Evolutionary conservation across 1,140 invertebrate genomes (phyloP).

Genomic region (Drosophila carrolli): DNA sequence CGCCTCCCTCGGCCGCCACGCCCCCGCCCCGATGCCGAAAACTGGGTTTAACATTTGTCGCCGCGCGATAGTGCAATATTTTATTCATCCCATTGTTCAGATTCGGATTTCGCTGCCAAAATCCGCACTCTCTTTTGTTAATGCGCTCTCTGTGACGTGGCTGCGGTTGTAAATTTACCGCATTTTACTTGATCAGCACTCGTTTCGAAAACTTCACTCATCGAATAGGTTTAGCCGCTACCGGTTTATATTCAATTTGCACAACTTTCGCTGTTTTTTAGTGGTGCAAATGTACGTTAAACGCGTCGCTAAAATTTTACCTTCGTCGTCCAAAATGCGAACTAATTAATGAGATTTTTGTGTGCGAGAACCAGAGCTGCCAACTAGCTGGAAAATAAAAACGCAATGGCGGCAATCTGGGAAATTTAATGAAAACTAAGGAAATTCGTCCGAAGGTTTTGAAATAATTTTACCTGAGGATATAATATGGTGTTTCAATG

Average conservation of each 20-base stretch:
- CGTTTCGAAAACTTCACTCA: slow-evolving; percentile 37
- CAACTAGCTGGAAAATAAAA: slow-evolving; percentile 48
- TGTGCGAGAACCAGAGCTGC: slow-evolving; percentile 56
- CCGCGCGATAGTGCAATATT: slow-evolving; percentile 21
- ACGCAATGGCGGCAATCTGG: slow-evolving; percentile 64
- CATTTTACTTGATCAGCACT: slow-evolving; percentile 45
- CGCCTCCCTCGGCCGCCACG: slow-evolving; percentile 32
- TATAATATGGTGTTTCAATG: neutral
- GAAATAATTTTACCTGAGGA: neutral
- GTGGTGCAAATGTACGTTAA: slow-evolving; percentile 55
- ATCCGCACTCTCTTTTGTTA: slow-evolving; percentile 50
- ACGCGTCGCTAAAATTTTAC: slow-evolving; percentile 76
- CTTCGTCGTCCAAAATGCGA: slow-evolving; percentile 81
- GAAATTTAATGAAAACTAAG: neutral
- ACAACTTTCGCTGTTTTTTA: slow-evolving; percentile 38
- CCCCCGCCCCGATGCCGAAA: slow-evolving; percentile 56
- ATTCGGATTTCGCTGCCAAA: slow-evolving; percentile 46
- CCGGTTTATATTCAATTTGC: slow-evolving; percentile 59
- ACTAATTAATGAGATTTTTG: slow-evolving; percentile 80
- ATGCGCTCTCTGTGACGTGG: slow-evolving; percentile 66
- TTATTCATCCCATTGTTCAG: slow-evolving; percentile 26
- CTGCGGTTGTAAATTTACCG: slow-evolving; percentile 76
- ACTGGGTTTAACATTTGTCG: slow-evolving; percentile 58
- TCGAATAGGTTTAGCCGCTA: slow-evolving; percentile 41
- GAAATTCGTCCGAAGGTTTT: no score